A percentile compares a stretch with the other conserved stretches of the same genome.
These are phyloP conservation scores for zebrafish (Danio rerio) DNA, from an alignment of 2,113 vertebrate species.

Conservation along the genomic window DNA sequence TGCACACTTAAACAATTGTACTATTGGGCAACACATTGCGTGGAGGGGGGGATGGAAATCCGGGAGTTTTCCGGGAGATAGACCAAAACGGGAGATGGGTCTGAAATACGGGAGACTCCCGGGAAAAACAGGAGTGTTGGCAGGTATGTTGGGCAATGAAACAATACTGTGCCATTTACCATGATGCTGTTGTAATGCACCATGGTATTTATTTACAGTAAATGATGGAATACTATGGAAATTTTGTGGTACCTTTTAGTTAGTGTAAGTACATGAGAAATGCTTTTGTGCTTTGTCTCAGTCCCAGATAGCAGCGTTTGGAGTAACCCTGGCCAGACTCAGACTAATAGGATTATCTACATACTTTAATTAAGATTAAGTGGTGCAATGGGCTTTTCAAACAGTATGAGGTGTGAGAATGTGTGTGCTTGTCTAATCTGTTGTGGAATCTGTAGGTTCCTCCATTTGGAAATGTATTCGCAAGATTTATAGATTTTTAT, in stretches of 20 bases:
- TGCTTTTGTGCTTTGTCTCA: constrained; percentile 6
- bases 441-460: neutral
- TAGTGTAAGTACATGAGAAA: neutral
- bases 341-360: constrained; percentile 33
- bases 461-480: neutral
- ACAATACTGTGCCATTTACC: neutral
- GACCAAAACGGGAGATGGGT: too few relatives aligned
- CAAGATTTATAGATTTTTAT: neutral
- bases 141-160: neutral
- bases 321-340: neutral
- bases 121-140: too few relatives aligned
- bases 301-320: constrained; percentile 13
- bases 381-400: constrained; percentile 34
- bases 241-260: neutral
- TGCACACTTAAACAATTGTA: neutral
- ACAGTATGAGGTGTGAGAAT: constrained; percentile 17
- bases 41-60: too few relatives aligned
- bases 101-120: too few relatives aligned
- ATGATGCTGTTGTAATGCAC: neutral
- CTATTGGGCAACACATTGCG: neutral
- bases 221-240: neutral
- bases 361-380: constrained; percentile 35
- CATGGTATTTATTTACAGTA: neutral
- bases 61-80: too few relatives aligned
- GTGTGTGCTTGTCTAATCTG: constrained; percentile 9